Evolutionary conservation across 1,140 invertebrate genomes (phyloP).

Genomic region (Bombus polaris): DNA sequence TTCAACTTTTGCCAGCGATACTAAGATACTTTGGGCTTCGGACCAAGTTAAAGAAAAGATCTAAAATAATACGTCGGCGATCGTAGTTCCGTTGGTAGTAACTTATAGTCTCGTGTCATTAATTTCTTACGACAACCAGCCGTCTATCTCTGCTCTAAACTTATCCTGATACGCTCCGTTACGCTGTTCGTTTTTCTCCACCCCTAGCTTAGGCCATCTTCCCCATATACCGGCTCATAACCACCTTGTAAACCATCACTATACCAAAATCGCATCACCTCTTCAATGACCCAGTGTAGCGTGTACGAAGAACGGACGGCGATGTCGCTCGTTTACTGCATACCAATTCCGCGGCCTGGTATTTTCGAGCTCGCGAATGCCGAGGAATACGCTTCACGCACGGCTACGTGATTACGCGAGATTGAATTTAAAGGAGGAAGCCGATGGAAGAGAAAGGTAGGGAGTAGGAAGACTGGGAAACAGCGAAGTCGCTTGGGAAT

Average conservation of each 20-base stretch:
- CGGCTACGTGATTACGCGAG: slow-evolving; percentile 22
- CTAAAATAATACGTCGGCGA: background rate
- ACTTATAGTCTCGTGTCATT: background rate
- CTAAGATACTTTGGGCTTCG: too few relatives aligned
- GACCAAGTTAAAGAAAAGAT: too few relatives aligned
- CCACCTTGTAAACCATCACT: background rate
- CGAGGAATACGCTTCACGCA: slow-evolving; percentile 8
- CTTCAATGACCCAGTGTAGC: background rate
- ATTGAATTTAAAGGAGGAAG: slow-evolving; percentile 36
- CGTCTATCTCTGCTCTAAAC: background rate
- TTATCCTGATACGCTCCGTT: background rate
- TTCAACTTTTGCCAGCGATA: background rate
- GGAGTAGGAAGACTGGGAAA: background rate
- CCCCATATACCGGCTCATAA: too few relatives aligned
- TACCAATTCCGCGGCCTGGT: background rate
- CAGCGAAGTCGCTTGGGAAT: background rate
- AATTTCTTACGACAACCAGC: background rate
- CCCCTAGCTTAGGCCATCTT: background rate
- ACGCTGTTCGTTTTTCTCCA: background rate
- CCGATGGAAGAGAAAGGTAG: background rate
- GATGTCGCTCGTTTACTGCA: background rate
- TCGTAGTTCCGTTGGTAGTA: background rate
- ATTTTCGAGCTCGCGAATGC: background rate
- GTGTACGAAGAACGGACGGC: background rate
- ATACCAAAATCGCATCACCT: background rate